These are phyloP conservation scores for Cryptoprocta ferox DNA, from an alignment of 2,797 vertebrate species.

Conservation along the genomic window DNA sequence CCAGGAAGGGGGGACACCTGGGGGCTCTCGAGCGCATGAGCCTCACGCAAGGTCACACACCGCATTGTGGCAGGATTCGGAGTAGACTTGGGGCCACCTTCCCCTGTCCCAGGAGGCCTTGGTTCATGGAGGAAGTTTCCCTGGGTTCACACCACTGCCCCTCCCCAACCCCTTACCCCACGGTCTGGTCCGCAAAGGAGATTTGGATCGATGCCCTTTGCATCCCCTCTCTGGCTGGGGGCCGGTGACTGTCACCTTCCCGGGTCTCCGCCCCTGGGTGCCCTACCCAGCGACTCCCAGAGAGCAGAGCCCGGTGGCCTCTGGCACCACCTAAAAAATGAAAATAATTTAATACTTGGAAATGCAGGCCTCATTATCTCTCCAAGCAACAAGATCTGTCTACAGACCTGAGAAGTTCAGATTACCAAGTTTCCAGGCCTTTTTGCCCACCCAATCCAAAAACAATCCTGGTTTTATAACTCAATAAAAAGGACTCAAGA, in stretches of 20 bases:
- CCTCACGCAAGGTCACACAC: not conserved
- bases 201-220: not conserved
- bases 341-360: slow-evolving; percentile 67
- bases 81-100: not conserved
- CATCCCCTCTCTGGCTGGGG: not conserved
- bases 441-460: slow-evolving; percentile 78
- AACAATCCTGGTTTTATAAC: slow-evolving; percentile 79
- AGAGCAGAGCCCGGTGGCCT: not conserved
- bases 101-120: not conserved
- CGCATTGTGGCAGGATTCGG: not conserved
- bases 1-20: not conserved
- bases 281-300: not conserved
- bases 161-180: fast-evolving
- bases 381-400: slow-evolving; percentile 63
- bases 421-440: slow-evolving; percentile 79
- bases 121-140: not conserved
- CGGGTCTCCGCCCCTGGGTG: not conserved
- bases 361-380: slow-evolving; percentile 63
- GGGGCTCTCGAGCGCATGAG: fast-evolving
- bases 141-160: not conserved
- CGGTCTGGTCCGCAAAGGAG: fast-evolving
- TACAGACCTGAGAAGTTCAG: slow-evolving; percentile 73
- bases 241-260: not conserved
- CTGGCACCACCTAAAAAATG: slow-evolving; percentile 41
- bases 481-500: slow-evolving; percentile 78